Evolutionary conservation across 2,797 vertebrate genomes (phyloP).

Genomic region (Mormyrops attenuatus): DNA sequence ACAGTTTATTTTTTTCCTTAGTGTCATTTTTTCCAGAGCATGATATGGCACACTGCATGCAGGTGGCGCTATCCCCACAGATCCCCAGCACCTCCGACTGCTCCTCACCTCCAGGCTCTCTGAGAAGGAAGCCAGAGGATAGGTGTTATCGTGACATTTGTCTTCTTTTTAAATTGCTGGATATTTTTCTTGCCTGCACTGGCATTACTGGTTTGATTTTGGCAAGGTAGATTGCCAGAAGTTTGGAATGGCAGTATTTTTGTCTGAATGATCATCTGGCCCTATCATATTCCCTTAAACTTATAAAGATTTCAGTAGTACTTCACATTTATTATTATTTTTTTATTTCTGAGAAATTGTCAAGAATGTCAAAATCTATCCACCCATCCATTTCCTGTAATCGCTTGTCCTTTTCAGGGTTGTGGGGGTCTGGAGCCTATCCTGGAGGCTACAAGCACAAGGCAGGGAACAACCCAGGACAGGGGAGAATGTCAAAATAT

Average conservation of each 20-base stretch:
- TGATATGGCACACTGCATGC: background rate
- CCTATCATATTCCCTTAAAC: background rate
- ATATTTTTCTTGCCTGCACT: background rate
- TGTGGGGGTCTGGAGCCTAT: background rate
- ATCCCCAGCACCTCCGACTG: background rate
- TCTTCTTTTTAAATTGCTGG: background rate
- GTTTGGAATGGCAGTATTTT: slow-evolving; percentile 5
- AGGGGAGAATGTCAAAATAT: background rate
- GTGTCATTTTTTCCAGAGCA: background rate
- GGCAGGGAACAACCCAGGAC: background rate
- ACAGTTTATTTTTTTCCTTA: background rate
- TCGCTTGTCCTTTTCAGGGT: background rate
- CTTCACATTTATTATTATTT: background rate
- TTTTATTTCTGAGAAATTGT: background rate
- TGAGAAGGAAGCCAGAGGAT: background rate
- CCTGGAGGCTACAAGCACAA: background rate
- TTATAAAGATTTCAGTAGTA: background rate
- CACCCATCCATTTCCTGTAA: background rate
- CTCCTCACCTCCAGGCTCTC: background rate
- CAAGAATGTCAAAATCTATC: background rate
- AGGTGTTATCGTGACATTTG: background rate
- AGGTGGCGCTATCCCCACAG: background rate
- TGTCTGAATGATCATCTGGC: background rate
- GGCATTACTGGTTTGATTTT: background rate
- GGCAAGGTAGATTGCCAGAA: background rate